These are phyloP conservation scores for Colinus virginianus DNA, from an alignment of 2,113 vertebrate genomes.

Conservation along the genomic window DNA sequence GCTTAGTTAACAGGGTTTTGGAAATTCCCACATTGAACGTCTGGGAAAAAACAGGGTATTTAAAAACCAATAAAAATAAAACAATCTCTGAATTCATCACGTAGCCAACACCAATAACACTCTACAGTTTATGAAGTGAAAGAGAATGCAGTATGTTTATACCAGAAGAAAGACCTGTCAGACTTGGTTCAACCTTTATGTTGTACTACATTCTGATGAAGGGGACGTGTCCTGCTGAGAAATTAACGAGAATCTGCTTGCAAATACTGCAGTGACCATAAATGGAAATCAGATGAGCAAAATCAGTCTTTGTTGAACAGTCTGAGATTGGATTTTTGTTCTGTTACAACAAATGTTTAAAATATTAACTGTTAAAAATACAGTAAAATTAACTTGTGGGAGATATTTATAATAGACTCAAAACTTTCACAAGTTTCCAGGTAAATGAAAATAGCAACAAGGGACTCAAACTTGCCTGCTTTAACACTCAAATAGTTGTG, in stretches of 20 bases:
- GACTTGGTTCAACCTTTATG: constrained; percentile 4
- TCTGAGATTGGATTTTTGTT: not conserved
- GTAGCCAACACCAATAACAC: constrained; percentile 17
- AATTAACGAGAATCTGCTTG: constrained; percentile 33
- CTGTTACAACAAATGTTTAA: not conserved
- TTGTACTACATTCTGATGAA: constrained; percentile 21
- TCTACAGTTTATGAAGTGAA: not conserved
- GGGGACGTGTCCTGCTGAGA: constrained; percentile 46
- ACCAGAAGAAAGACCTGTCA: constrained; percentile 54
- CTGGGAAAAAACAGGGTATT: constrained; percentile 33
- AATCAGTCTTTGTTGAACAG: not conserved
- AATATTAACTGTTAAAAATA: not conserved
- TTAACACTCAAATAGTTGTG: not conserved
- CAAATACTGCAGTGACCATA: not conserved
- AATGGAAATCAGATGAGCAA: constrained; percentile 32
- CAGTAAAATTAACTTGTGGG: not conserved
- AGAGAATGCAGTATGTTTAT: constrained; percentile 37
- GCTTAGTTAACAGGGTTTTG: constrained; percentile 19
- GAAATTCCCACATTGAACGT: constrained; percentile 57
- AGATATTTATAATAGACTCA: not conserved
- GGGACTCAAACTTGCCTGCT: not conserved
- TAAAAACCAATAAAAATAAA: not conserved
- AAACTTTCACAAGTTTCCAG: not conserved
- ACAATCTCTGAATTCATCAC: not conserved
- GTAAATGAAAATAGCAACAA: not conserved